Conservation (phyloP, 2,797 vertebrate genomes). For the Euthynnus affinis region DNA sequence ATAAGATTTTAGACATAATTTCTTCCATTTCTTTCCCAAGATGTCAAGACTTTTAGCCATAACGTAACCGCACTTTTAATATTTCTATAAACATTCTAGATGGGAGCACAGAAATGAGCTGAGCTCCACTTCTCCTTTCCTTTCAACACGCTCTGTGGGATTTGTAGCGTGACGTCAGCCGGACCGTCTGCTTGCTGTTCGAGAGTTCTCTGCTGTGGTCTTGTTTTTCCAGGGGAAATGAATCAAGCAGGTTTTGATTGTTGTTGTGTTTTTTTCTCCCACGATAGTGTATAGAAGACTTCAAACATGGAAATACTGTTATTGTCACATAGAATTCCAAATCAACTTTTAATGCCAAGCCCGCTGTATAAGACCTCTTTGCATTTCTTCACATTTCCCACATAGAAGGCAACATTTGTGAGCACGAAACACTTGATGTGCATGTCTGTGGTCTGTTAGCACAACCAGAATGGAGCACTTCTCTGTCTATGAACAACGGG, state of each 20-base stretch:
- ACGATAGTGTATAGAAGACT: neutral
- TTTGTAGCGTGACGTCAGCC: slow-evolving; percentile 28
- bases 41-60: slow-evolving; percentile 6
- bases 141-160: neutral
- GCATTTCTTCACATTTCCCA: slow-evolving; percentile 17
- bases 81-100: slow-evolving; percentile 29
- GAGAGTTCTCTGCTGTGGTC: neutral
- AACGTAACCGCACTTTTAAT: neutral
- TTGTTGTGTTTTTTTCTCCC: neutral
- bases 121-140: slow-evolving; percentile 40
- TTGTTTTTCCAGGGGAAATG: neutral
- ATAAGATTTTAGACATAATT: neutral
- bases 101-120: neutral
- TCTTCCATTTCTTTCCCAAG: slow-evolving; percentile 16
- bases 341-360: neutral
- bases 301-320: neutral
- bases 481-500: slow-evolving; percentile 72
- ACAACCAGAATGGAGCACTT: slow-evolving; percentile 53
- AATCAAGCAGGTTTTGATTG: neutral
- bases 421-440: slow-evolving; percentile 43
- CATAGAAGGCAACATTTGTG: slow-evolving; percentile 35
- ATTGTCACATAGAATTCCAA: neutral
- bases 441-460: slow-evolving; percentile 43
- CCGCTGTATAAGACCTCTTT: neutral
- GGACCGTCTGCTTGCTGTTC: neutral